A percentile compares a stretch with the other conserved stretches of the same genome.
These are phyloP conservation scores for Peromyscus nudipes DNA, from an alignment of 2,797 vertebrate species.

Conservation along the genomic window DNA sequence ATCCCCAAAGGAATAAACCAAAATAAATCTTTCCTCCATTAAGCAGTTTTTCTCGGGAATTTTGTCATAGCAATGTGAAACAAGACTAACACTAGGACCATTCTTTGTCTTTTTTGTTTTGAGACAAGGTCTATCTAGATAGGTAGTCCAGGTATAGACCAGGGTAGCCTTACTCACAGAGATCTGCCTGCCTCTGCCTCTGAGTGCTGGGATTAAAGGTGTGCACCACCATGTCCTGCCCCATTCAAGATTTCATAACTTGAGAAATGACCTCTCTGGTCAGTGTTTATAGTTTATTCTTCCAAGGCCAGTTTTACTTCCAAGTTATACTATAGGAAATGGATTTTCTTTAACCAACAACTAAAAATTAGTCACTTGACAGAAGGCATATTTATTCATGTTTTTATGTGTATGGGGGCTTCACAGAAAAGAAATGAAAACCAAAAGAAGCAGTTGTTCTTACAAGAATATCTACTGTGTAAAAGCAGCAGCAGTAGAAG, in stretches of 20 bases:
- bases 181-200: neutral
- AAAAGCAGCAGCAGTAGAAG: neutral
- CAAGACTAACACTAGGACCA: neutral
- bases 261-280: neutral
- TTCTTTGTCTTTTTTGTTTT: slow-evolving; percentile 2
- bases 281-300: neutral
- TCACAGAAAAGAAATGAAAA: slow-evolving; percentile 16
- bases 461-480: neutral
- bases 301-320: neutral
- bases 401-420: neutral
- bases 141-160: neutral
- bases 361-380: neutral
- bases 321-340: neutral
- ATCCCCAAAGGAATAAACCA: neutral
- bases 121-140: neutral
- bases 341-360: neutral
- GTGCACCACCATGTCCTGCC: neutral
- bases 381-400: neutral
- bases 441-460: neutral
- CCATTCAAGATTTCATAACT: neutral
- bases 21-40: neutral
- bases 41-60: neutral
- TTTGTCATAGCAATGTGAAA: neutral
- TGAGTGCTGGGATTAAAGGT: no score
- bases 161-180: neutral